Evolutionary conservation across 1,140 invertebrate genomes (phyloP).

Genomic region (Heterodera schachtii): DNA sequence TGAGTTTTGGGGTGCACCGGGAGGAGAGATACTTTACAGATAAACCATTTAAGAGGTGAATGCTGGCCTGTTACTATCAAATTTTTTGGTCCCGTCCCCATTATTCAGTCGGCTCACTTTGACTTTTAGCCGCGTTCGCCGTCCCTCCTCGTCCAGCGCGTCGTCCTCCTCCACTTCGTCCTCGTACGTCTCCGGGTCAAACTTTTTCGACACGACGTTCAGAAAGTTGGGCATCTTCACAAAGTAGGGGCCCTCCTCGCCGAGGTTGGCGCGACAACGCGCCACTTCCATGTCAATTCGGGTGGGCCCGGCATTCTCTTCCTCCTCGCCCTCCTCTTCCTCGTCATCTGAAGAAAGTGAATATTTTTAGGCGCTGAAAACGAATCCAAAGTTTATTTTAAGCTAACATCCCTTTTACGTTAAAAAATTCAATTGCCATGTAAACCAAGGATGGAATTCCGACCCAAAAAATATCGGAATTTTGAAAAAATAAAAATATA

Average conservation of each 20-base stretch:
- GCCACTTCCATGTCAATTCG: constrained; percentile 51
- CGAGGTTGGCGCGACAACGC: constrained; percentile 41
- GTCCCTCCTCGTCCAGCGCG: constrained; percentile 89
- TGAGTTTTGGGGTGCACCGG: too few relatives aligned
- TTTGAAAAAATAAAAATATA: too few relatives aligned
- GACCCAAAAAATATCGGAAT: too few relatives aligned
- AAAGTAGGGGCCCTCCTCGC: constrained; percentile 48
- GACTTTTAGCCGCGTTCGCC: constrained; percentile 72
- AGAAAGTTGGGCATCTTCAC: constrained; percentile 63
- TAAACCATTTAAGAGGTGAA: background rate
- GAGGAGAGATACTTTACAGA: background rate
- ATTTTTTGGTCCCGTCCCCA: too few relatives aligned
- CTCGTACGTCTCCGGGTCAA: constrained; percentile 91
- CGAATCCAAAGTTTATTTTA: too few relatives aligned
- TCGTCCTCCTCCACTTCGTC: constrained; percentile 96
- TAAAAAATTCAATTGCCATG: too few relatives aligned
- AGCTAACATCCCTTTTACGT: too few relatives aligned
- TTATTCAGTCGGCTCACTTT: constrained; percentile 61
- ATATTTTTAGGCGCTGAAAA: too few relatives aligned
- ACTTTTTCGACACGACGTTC: constrained; percentile 74
- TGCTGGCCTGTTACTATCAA: too few relatives aligned
- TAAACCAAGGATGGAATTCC: too few relatives aligned
- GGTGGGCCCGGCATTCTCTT: constrained; percentile 25
- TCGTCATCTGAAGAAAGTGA: background rate
- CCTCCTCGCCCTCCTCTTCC: constrained; percentile 28